Base-by-base conservation (phyloP, 2,888 invertebrate species). In the Eilema caniola region DNA sequence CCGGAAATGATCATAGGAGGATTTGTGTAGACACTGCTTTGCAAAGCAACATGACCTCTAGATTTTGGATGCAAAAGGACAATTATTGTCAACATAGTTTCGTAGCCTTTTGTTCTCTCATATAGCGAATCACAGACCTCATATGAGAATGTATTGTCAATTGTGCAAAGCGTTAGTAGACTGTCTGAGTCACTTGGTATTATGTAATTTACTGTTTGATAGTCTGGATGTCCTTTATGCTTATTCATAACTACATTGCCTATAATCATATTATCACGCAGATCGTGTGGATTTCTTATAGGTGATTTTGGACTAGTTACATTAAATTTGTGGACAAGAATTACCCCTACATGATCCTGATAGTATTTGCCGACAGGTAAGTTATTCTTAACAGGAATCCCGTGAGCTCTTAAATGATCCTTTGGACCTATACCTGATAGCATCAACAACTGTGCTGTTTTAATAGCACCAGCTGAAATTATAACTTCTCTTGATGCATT, bases 381-480 rank as follows among this genome's bases (percentile, higher is more conserved):
- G 63, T 69, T 59, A 1, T 20, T 41, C 60, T 24, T 69, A 5
- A 69, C n/a, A n/a, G 23, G 16, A 25, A 72, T 72, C 2, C 91
- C 23, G 95, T 79, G 10, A 93, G 87, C 72, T 63, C 64, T 72
- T 67, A 25, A 90, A 62, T 92, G 90, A 28, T 96, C 95, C 25
- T 87, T 80, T 0, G 96, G 96, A 84, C 96, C 89, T 65, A 67
- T 70, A 56, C 73, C 98, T 4, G 97, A 97, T 4, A 97, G 86
- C 96, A 97, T 96, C n/a, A 98, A 90, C 2, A 98, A 85, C 87
- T 97, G 97, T 0, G 98, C 97, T 10, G 97, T 96, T 87, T 97
- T 96, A 60, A 97, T 96, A 3, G 97, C 96, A 7, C 97, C 98
- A 1, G 97, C 97, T 65, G 96, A 96, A 28, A 98, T 78, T 66